These are phyloP conservation scores for Liopterus haemorrhoidalis DNA, from an alignment of 2,888 invertebrate genomes.

Conservation along the genomic window DNA sequence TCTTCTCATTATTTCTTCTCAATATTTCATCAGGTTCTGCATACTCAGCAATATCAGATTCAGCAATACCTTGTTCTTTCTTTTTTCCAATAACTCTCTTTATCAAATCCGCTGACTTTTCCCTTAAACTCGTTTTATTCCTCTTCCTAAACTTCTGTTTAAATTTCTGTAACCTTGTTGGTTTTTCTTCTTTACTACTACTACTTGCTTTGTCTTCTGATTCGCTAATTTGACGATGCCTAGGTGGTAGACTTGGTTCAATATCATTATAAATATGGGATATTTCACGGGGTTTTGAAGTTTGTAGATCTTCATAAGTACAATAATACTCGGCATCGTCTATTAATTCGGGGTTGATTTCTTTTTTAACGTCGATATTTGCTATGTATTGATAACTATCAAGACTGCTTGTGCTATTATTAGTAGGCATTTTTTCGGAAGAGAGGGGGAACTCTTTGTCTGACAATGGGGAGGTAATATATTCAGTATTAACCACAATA, in stretches of 20 bases:
- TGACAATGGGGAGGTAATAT: no score
- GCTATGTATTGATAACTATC: no score
- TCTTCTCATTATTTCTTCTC: constrained; percentile 9
- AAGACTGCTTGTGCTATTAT: no score
- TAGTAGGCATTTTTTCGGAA: no score
- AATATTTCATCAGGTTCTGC: constrained; percentile 6
- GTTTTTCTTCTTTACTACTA: constrained; percentile 11
- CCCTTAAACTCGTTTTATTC: constrained; percentile 9
- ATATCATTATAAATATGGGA: constrained; percentile 9
- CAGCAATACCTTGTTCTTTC: constrained; percentile 4
- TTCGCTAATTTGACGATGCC: constrained; percentile 11
- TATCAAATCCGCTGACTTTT: constrained; percentile 15
- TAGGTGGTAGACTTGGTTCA: constrained; percentile 25
- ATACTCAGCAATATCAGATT: constrained; percentile 17
- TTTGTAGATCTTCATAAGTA: constrained; percentile 29
- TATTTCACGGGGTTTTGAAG: constrained; percentile 7
- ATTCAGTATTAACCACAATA: no score
- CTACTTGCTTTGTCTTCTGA: constrained; percentile 1
- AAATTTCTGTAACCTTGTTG: constrained; percentile 11
- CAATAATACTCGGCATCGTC: constrained; percentile 20
- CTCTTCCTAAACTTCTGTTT: no score
- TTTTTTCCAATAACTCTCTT: constrained; percentile 15
- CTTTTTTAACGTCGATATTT: no score
- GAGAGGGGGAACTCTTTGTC: no score
- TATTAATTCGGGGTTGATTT: no score